Evolutionary conservation across 2,888 invertebrate species (phyloP).

Genomic region (Trichogramma dendrolimi): DNA sequence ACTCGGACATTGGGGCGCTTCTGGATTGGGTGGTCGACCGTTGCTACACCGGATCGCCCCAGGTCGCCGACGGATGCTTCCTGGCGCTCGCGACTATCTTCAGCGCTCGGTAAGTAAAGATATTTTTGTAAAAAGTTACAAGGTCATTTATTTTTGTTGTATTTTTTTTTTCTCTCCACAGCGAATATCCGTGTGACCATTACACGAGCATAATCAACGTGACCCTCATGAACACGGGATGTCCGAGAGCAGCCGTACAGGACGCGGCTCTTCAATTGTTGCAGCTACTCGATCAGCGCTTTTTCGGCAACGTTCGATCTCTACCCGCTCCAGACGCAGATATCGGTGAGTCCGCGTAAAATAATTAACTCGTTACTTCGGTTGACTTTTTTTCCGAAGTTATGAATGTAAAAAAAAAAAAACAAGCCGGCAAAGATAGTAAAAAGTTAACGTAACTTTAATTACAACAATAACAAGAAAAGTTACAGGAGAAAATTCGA

Average conservation of each 20-base stretch:
- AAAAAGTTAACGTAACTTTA: neutral
- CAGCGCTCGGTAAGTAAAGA: constrained; percentile 73
- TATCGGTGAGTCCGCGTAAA: constrained; percentile 57
- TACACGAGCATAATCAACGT: constrained; percentile 97
- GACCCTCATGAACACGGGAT: constrained; percentile 93
- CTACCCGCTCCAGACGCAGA: constrained; percentile 69
- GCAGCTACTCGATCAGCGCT: constrained; percentile 89
- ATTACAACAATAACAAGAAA: neutral
- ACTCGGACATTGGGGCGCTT: constrained; percentile 84
- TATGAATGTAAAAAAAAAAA: neutral
- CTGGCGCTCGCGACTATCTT: constrained; percentile 93
- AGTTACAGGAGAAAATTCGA: constrained; percentile 12
- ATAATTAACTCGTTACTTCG: neutral
- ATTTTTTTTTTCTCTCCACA: constrained; percentile 48
- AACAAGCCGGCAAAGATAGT: neutral
- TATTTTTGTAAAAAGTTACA: neutral
- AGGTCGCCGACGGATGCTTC: constrained; percentile 95
- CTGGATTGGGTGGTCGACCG: constrained; percentile 98
- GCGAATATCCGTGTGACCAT: constrained; percentile 96
- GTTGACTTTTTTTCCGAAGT: neutral
- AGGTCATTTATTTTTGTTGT: constrained; percentile 7
- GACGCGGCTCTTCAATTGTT: constrained; percentile 91
- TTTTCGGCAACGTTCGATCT: constrained; percentile 75
- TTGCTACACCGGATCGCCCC: constrained; percentile 87
- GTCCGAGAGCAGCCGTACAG: constrained; percentile 85